phyloP scores from a whole-genome alignment of 2,113 vertebrate species.

The Toxostoma redivivum region DNA sequence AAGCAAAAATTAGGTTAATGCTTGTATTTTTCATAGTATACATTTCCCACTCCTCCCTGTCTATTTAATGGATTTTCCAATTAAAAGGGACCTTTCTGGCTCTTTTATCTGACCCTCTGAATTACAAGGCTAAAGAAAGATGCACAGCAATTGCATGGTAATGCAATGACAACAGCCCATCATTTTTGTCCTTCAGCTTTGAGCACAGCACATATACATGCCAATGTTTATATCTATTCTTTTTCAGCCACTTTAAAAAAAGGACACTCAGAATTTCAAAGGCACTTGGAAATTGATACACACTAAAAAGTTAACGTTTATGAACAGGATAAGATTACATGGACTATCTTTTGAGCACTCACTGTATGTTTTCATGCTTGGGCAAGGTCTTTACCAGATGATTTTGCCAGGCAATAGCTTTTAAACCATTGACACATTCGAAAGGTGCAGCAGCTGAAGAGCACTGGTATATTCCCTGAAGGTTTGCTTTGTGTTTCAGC shows the following conservation, averaged over 20 bases:
- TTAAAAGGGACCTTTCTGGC: constrained; percentile 19
- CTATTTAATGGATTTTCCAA: constrained; percentile 55
- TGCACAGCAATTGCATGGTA: neutral
- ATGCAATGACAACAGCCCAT: constrained; percentile 10
- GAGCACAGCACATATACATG: neutral
- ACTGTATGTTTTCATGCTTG: neutral
- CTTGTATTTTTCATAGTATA: constrained; percentile 31
- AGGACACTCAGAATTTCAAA: neutral
- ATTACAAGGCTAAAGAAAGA: constrained; percentile 31
- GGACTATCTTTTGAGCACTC: neutral
- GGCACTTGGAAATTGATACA: neutral
- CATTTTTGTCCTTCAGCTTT: constrained; percentile 49
- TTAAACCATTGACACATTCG: neutral
- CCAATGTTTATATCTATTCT: neutral
- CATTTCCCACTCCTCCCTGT: constrained; percentile 19
- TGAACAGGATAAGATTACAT: neutral
- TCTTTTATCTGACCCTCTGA: constrained; percentile 21
- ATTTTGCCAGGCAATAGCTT: neutral
- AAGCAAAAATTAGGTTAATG: constrained; percentile 41
- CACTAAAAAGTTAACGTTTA: neutral
- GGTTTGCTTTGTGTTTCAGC: neutral
- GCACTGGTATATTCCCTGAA: neutral
- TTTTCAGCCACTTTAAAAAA: neutral
- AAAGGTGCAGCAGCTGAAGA: neutral
- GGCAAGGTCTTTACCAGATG: neutral